Evolutionary conservation across 2,888 invertebrate genomes (phyloP), one percentile per base, ranked within the genome.

Genomic region (Gibbula magus): DNA sequence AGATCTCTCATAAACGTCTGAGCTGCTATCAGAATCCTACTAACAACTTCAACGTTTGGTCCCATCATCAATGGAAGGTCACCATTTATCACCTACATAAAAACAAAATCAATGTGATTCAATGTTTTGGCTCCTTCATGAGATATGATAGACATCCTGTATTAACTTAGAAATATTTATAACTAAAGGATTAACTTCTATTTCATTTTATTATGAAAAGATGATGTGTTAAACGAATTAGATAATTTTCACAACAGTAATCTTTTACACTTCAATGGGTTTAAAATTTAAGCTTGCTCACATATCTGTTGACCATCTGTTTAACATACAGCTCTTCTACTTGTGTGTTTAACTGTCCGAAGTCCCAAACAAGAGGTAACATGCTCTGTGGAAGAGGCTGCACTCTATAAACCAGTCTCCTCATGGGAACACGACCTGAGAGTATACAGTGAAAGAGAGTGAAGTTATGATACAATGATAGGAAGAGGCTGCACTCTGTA

Each of bases 281-380:
- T 35, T 35, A 3, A 45, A 13, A 45, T 45, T 13, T 4, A 45
- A 45, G 13, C 13, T 10, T 10, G 10, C 88, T 81, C 83, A 90
- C 90, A 79, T 83, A 88, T 82, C 88, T 80, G 32, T 82, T 83
- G 76, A 91, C 89, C 88, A 91, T 91, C 85, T 91, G 90, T 20
- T 81, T 81, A 51, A 91, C 91, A 86, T 92, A 92, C 67, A 89
- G 82, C 45, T 89, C 85, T 81, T 92, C 92, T 22, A 88, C 87
- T 3, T 84, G 73, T 0, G 84, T 85, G 73, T 86, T 86, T 18
- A 92, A 85, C 77, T 90, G 90, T 35, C 92, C 92, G 84, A 92
- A 92, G 86, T 92, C 92, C 92, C 92, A 92, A 53, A 92, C 91
- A 39, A 91, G 86, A 0, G 91, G 91, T n/a, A 91, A 81, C 82